Conservation (phyloP, 2,888 invertebrate genomes). For the Ligdia adustata region DNA sequence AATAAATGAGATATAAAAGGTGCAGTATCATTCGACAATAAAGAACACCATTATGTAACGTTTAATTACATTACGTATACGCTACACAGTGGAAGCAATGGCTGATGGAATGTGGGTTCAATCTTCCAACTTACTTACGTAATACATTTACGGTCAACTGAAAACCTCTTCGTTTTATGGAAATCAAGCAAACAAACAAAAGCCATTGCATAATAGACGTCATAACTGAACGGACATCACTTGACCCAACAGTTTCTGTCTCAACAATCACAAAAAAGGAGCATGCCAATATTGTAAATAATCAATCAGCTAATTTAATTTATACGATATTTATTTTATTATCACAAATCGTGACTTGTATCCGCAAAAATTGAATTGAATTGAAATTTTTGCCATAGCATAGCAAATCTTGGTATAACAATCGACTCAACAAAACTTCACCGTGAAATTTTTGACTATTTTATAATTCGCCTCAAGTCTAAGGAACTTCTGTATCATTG, state of each 20-base stretch:
- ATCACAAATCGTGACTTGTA: slow-evolving; percentile 16
- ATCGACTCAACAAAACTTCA: too few species aligned
- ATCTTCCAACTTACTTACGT: slow-evolving; percentile 34
- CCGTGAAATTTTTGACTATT: slow-evolving; percentile 44
- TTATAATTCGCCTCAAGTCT: slow-evolving; percentile 31
- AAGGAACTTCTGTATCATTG: slow-evolving; percentile 37
- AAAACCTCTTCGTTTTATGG: slow-evolving; percentile 50
- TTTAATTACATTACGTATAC: slow-evolving; percentile 36
- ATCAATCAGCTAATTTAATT: slow-evolving; percentile 17
- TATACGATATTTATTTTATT: slow-evolving; percentile 12
- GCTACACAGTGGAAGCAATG: slow-evolving; percentile 9
- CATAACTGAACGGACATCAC: slow-evolving; percentile 14
- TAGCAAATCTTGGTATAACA: too few species aligned
- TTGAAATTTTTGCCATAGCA: too few species aligned
- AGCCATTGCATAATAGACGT: slow-evolving; percentile 52
- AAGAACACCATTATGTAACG: slow-evolving; percentile 33
- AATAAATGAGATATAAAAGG: slow-evolving; percentile 6
- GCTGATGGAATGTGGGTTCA: slow-evolving; percentile 31
- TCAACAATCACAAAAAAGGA: slow-evolving; percentile 8
- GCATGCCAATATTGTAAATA: slow-evolving; percentile 15
- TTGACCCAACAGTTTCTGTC: slow-evolving; percentile 13
- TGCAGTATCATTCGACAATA: slow-evolving; percentile 22
- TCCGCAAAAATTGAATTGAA: too few species aligned
- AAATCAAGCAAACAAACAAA: slow-evolving; percentile 50
- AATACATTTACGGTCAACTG: slow-evolving; percentile 43